Percentiles rank a stretch among this genome's conserved stretches.
phyloP scores from a whole-genome alignment of 1,140 invertebrate species.

The Macrotrachela quadricornifera region DNA sequence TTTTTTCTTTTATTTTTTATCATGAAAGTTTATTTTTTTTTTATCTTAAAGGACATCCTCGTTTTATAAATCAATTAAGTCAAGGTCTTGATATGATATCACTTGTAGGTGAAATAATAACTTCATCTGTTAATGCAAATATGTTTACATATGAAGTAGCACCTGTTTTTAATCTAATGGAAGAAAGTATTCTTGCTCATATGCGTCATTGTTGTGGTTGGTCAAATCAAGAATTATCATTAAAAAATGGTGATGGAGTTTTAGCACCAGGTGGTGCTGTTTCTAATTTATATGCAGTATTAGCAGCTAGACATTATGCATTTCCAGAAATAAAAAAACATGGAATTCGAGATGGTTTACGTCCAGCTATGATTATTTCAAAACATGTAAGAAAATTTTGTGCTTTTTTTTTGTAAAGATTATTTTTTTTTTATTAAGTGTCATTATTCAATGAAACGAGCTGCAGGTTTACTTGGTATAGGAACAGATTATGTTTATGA shows the following conservation, averaged over 20 bases:
- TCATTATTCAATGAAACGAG: constrained; percentile 91
- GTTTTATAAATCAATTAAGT: constrained; percentile 95
- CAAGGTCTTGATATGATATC: constrained; percentile 78
- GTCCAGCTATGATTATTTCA: constrained; percentile 83
- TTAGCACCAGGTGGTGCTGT: constrained; percentile 88
- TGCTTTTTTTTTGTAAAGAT: background rate
- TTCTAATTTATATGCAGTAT: constrained; percentile 84
- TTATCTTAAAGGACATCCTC: constrained; percentile 81
- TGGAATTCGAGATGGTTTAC: constrained; percentile 51
- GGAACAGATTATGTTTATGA: constrained; percentile 83
- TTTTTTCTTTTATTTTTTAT: too few species aligned
- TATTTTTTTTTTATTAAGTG: constrained; percentile 45
- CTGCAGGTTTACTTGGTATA: constrained; percentile 73
- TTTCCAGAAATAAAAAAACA: constrained; percentile 82
- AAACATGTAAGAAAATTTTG: constrained; percentile 48
- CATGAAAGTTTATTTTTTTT: too few species aligned
- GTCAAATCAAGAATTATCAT: constrained; percentile 9
- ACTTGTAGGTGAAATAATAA: constrained; percentile 89
- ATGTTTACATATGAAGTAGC: constrained; percentile 99
- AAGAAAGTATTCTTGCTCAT: constrained; percentile 69
- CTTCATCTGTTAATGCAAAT: constrained; percentile 87
- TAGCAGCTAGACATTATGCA: constrained; percentile 76
- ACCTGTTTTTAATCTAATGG: constrained; percentile 96
- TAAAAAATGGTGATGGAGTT: constrained; percentile 60
- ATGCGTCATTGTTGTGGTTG: constrained; percentile 87